Conservation (phyloP, 2,113 vertebrate species). For the Diadophis punctatus region DNA sequence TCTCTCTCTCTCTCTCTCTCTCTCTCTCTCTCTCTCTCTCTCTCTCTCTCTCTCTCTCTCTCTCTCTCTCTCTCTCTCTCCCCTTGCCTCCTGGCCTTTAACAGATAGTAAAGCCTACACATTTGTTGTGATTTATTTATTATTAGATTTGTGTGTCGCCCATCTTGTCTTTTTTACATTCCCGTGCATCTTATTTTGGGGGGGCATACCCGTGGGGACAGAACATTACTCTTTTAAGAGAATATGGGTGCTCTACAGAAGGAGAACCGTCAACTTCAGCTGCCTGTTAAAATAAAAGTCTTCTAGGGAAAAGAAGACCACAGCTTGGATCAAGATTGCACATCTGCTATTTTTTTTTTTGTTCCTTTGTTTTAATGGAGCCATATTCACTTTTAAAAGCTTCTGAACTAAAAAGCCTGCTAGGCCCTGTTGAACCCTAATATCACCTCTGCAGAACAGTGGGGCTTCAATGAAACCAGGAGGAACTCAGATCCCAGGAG, state of each 20-base stretch:
- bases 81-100: not conserved
- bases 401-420: not conserved
- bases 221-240: not conserved
- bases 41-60: not conserved
- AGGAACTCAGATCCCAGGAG: not conserved
- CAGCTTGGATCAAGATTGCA: not conserved
- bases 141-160: not conserved
- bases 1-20: not conserved
- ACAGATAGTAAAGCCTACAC: not conserved
- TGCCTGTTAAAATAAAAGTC: not conserved
- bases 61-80: not conserved
- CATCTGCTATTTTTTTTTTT: not conserved
- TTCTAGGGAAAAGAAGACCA: not conserved
- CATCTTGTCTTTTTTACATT: not conserved
- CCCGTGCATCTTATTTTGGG: too few relatives aligned
- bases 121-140: not conserved
- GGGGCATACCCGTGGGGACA: too few relatives aligned
- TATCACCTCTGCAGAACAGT: not conserved
- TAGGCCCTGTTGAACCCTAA: not conserved
- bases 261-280: not conserved
- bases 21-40: not conserved
- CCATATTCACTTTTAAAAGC: not conserved
- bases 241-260: not conserved
- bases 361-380: not conserved
- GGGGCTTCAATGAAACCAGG: not conserved